Percentiles rank a stretch among this genome's conserved stretches.
Evolutionary conservation across 2,888 invertebrate species (phyloP).

Genomic region (Drosophila kanekoi): DNA sequence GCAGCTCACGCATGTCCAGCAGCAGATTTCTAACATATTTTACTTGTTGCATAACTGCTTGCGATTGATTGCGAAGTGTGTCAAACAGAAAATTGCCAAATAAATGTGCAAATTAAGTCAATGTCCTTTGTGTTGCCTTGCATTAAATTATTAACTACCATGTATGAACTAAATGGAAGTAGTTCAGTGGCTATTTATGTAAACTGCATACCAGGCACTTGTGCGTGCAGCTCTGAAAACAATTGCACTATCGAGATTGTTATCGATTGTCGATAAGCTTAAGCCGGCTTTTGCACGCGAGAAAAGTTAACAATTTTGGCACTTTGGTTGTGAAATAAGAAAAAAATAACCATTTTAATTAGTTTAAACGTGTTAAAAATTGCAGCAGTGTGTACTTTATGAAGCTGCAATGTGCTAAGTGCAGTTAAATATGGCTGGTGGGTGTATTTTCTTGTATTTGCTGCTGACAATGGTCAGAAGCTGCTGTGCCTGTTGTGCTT

Average conservation of each 20-base stretch:
- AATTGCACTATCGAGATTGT: constrained; percentile 1
- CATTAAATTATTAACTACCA: background rate
- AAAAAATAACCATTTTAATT: background rate
- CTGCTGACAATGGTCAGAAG: too few species aligned
- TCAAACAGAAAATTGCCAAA: background rate
- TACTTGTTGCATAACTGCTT: background rate
- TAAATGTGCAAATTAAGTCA: background rate
- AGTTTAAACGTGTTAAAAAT: background rate
- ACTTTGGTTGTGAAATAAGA: background rate
- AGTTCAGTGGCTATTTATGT: background rate
- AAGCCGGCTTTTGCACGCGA: background rate
- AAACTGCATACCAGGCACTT: background rate
- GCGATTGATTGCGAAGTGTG: background rate
- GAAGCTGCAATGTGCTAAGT: background rate
- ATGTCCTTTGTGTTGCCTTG: too few species aligned
- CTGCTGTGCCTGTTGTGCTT: too few species aligned
- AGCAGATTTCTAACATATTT: background rate
- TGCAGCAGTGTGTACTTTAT: background rate
- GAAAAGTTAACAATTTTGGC: background rate
- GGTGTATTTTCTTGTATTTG: background rate
- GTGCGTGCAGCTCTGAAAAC: background rate
- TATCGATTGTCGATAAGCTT: background rate
- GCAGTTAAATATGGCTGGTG: background rate
- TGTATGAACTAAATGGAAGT: background rate
- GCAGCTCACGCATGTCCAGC: background rate